A percentile compares a stretch with the other conserved stretches of the same genome.
Conservation (phyloP, 2,113 vertebrate species). For the Cricetomys ansorgei region DNA sequence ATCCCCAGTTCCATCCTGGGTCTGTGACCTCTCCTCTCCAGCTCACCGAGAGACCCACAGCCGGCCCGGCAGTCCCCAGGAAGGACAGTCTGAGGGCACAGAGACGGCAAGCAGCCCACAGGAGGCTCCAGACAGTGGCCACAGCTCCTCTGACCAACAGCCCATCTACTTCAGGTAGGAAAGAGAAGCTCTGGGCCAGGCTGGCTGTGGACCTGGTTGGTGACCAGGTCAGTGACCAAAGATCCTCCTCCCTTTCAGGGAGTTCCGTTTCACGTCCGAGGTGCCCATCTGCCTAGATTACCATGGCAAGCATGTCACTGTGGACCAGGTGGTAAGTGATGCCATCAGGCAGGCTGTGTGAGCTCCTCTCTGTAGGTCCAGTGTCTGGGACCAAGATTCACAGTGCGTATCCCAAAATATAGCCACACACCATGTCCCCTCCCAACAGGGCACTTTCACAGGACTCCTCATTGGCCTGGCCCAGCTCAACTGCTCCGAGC, state of each 20-base stretch:
- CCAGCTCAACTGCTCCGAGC: slow-evolving; percentile 95
- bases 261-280: slow-evolving; percentile 96
- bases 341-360: rapidly evolving
- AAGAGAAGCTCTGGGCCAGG: neutral
- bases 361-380: neutral
- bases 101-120: slow-evolving; percentile 85
- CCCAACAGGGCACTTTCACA: slow-evolving; percentile 92
- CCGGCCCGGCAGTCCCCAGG: slow-evolving; percentile 60
- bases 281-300: slow-evolving; percentile 97
- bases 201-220: neutral
- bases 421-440: neutral
- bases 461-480: slow-evolving; percentile 95
- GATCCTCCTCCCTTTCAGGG: slow-evolving; percentile 80
- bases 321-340: slow-evolving; percentile 91
- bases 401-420: rapidly evolving
- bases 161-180: slow-evolving; percentile 95
- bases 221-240: neutral
- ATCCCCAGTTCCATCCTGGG: rapidly evolving
- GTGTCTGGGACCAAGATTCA: neutral
- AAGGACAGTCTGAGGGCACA: slow-evolving; percentile 70
- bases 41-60: slow-evolving; percentile 37
- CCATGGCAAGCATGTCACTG: slow-evolving; percentile 94
- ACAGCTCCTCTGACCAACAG: slow-evolving; percentile 90
- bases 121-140: slow-evolving; percentile 88
- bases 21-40: neutral